These are phyloP conservation scores for Drosophila leontia DNA, from an alignment of 1,140 invertebrate genomes.

Conservation along the genomic window DNA sequence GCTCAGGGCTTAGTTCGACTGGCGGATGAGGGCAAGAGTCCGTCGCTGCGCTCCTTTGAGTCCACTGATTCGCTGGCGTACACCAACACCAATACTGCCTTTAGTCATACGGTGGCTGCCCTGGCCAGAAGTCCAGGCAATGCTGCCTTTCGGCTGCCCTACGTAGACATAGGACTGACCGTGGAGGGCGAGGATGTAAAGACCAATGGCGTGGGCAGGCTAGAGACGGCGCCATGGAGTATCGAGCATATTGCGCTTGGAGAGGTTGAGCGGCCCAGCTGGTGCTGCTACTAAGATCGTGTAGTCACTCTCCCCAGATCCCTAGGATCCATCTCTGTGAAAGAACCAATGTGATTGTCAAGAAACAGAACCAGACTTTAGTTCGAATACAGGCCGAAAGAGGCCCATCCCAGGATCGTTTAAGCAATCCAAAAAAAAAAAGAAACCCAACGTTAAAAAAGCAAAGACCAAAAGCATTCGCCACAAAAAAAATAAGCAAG, in stretches of 20 bases:
- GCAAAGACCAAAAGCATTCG: constrained; percentile 40
- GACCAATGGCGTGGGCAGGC: constrained; percentile 86
- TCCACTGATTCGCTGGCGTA: constrained; percentile 84
- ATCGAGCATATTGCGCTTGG: constrained; percentile 88
- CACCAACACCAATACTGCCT: constrained; percentile 80
- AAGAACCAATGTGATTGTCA: constrained; percentile 71
- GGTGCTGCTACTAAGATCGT: constrained; percentile 86
- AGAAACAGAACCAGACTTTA: constrained; percentile 66
- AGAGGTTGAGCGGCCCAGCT: constrained; percentile 86
- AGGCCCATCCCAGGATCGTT: constrained; percentile 33
- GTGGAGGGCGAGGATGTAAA: constrained; percentile 85
- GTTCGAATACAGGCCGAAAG: constrained; percentile 57
- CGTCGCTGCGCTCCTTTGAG: constrained; percentile 86
- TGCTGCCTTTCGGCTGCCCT: constrained; percentile 68
- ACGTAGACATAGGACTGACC: constrained; percentile 78
- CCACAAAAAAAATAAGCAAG: constrained; percentile 24
- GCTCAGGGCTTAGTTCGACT: constrained; percentile 87
- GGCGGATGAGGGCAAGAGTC: constrained; percentile 85
- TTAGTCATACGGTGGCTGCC: constrained; percentile 54
- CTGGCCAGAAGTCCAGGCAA: constrained; percentile 45
- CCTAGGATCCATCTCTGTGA: constrained; percentile 35
- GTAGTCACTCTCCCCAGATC: neutral
- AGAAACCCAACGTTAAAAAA: constrained; percentile 16
- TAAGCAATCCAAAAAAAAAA: constrained; percentile 47
- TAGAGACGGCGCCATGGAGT: constrained; percentile 86